These are phyloP conservation scores for Beaufortia kweichowensis DNA, from an alignment of 2,113 vertebrate genomes.

Conservation along the genomic window DNA sequence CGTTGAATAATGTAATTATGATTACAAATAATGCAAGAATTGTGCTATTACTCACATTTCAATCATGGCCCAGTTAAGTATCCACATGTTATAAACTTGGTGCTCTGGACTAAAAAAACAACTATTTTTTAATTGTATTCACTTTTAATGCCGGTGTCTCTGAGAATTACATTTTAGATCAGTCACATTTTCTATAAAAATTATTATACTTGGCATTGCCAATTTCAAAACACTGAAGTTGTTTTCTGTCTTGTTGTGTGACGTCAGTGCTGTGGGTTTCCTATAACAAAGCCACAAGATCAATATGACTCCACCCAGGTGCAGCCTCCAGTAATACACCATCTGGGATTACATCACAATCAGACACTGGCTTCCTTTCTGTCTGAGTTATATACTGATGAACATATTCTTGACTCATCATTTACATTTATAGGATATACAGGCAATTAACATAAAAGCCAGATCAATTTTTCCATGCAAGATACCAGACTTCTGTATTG, in stretches of 20 bases:
- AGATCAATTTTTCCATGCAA: background rate
- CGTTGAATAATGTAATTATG: too few relatives aligned
- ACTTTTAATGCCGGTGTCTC: too few relatives aligned
- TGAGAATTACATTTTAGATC: too few relatives aligned
- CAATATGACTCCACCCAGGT: conserved; percentile 10
- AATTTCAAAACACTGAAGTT: background rate
- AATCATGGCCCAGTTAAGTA: too few relatives aligned
- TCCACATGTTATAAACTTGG: too few relatives aligned
- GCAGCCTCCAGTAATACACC: background rate
- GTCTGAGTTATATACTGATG: background rate
- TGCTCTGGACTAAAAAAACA: too few relatives aligned
- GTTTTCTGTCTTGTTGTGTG: background rate
- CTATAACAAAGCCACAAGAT: background rate
- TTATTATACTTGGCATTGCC: background rate
- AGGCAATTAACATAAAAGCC: background rate
- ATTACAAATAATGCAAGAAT: too few relatives aligned
- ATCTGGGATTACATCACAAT: conserved; percentile 37
- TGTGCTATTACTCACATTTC: too few relatives aligned
- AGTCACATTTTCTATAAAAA: too few relatives aligned
- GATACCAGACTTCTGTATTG: background rate
- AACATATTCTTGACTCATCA: background rate
- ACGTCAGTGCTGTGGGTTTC: background rate
- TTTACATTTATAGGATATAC: background rate
- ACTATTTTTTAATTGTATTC: too few relatives aligned
- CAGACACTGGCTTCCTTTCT: conserved; percentile 14